Evolutionary conservation across 2,113 vertebrate genomes (phyloP).

Genomic region (Oncorhynchus mykiss): DNA sequence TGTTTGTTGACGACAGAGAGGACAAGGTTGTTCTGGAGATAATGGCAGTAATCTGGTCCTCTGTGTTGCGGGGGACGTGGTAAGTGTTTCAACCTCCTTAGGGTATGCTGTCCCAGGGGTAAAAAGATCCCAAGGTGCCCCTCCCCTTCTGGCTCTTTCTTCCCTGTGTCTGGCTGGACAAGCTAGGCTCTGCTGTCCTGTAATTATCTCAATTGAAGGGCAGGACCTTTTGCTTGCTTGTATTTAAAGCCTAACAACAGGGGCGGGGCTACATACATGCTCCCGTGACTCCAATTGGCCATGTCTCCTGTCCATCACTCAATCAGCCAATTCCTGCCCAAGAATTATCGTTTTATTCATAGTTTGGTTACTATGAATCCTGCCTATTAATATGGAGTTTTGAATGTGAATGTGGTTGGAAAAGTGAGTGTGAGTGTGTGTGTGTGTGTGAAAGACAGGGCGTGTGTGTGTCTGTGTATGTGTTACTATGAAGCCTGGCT

Average conservation of each 20-base stretch:
- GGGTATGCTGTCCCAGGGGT: constrained; percentile 9
- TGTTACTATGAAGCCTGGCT: too few species aligned
- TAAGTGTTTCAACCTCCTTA: constrained; percentile 24
- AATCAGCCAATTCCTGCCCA: too few species aligned
- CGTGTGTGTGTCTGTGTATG: too few species aligned
- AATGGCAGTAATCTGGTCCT: constrained; percentile 62
- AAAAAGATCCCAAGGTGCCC: background rate
- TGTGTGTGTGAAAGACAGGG: too few species aligned
- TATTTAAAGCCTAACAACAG: constrained; percentile 17
- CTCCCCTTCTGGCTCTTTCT: background rate
- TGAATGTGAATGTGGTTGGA: too few species aligned
- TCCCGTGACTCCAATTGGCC: constrained; percentile 7
- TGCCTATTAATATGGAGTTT: too few species aligned
- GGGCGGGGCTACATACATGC: background rate
- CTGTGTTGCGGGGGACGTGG: constrained; percentile 21
- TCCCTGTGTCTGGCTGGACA: constrained; percentile 14
- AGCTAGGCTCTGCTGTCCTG: constrained; percentile 17
- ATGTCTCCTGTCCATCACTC: constrained; percentile 23
- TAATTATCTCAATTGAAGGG: constrained; percentile 52
- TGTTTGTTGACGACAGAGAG: constrained; percentile 43
- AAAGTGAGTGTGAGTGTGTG: too few species aligned
- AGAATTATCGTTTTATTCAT: too few species aligned
- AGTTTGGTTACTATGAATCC: too few species aligned
- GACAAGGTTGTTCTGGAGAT: constrained; percentile 47
- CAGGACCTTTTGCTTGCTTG: constrained; percentile 15